Percentiles rank a stretch among this genome's conserved stretches.
Conservation (phyloP, 2,797 vertebrate genomes). For the Podarcis siculus region DNA sequence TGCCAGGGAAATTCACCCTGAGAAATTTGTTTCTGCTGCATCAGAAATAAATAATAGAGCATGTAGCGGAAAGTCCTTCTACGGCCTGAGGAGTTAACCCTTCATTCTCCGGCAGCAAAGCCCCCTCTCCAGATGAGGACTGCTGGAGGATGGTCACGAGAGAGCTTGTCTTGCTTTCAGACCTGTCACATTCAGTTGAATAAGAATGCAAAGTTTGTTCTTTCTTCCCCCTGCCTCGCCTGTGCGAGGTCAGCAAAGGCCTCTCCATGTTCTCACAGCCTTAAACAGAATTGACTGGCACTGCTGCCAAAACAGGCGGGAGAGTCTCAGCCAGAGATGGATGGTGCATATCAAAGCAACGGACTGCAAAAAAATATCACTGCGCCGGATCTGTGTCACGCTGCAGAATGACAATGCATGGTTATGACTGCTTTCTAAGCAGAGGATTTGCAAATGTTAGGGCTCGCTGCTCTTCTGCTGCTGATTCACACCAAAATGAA, state of each 20-base stretch:
- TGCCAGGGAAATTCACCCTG: not conserved
- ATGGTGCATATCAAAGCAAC: not conserved
- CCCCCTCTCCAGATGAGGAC: not conserved
- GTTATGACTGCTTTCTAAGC: not conserved
- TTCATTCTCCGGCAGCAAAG: not conserved
- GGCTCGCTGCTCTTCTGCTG: not conserved
- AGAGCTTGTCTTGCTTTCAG: conserved; percentile 44
- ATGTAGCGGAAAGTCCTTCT: not conserved
- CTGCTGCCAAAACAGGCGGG: conserved; percentile 25
- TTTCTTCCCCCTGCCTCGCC: conserved; percentile 14
- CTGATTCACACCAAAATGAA: not conserved
- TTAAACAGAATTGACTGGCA: conserved; percentile 12
- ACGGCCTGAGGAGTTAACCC: not conserved
- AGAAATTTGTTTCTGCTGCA: not conserved
- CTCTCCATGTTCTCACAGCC: conserved; percentile 11
- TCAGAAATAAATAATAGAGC: not conserved
- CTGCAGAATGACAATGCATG: not conserved
- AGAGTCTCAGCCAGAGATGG: conserved; percentile 15
- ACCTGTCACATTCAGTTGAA: conserved; percentile 35
- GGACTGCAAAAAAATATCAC: accelerated
- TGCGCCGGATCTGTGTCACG: not conserved
- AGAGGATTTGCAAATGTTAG: not conserved
- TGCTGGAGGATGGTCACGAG: conserved; percentile 15
- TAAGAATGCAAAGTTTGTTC: conserved; percentile 4
- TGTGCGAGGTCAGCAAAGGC: conserved; percentile 29